Evolutionary conservation across 2,797 vertebrate species (phyloP), one percentile per base, ranked within the genome.

Genomic region (Danio jaintianensis): DNA sequence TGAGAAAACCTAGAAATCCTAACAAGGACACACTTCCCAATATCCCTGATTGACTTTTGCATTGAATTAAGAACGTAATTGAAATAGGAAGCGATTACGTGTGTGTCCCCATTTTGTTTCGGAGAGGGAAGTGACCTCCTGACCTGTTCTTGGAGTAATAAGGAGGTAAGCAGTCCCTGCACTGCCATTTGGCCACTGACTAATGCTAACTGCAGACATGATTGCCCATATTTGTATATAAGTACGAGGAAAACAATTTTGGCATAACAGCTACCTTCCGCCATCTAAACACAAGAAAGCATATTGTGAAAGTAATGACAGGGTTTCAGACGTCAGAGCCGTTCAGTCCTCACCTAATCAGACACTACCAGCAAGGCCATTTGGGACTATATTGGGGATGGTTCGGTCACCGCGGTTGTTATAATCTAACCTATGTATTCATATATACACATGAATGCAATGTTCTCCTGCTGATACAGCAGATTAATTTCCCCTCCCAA

Each of bases 161-260:
- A 82, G 75, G 78, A 80, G 86, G 72, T 77, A 81, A 87, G 75
- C 7, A 61, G 43, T 62, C 5, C 50, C 1, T 50, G 68, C 4
- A 16, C 81, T 75, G 81, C 76, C 85, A 78, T 58, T 4, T 20
- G 40, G 70, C 90, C 90, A 89, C 91, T 89, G 69, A 85, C 83
- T 16, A 8, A 67, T 86, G 86, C 87, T 86, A 86, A 86, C 83
- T 85, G 81, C 80, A 66, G 55, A 66, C 61, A 11, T 83, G 86
- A 87, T 50, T 85, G 82, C 63, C 61, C 85, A 81, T 86, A 82
- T 87, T 84, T 80, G 81, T 45, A 29, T 85, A 79, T 84, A 82
- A 79, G 86, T 89, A 86, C 75, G 81, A 81, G 67, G 68, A 90
- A 89, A 91, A 89, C 90, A 91, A 92, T 89, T 88, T 90, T 69